Evolutionary conservation across 2,797 vertebrate genomes (phyloP).

Genomic region (Eidolon dupreanum): DNA sequence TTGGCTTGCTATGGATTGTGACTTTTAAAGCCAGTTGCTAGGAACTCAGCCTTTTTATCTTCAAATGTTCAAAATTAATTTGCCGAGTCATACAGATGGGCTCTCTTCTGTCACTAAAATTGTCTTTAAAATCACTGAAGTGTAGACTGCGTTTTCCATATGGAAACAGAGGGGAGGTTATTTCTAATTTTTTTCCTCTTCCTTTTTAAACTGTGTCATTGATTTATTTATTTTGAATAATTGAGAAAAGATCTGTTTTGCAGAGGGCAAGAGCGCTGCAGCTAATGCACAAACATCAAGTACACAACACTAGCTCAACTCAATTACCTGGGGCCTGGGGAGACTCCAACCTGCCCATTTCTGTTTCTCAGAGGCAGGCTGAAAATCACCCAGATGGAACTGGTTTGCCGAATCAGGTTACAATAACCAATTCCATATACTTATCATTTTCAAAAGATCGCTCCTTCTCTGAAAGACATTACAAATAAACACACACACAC

Average conservation of each 20-base stretch:
- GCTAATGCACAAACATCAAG: constrained; percentile 24
- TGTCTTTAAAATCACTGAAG: constrained; percentile 71
- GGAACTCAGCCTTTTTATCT: constrained; percentile 84
- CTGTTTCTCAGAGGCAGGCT: constrained; percentile 47
- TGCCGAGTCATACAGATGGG: constrained; percentile 76
- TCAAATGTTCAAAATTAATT: constrained; percentile 83
- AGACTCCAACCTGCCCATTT: constrained; percentile 15
- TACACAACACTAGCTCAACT: background rate
- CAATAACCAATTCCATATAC: constrained; percentile 61
- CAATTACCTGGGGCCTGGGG: constrained; percentile 28
- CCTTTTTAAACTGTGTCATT: constrained; percentile 31
- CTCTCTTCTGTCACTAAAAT: constrained; percentile 71
- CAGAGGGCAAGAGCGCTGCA: constrained; percentile 44
- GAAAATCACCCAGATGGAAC: constrained; percentile 48
- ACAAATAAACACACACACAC: constrained; percentile 34
- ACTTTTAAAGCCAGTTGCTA: constrained; percentile 84
- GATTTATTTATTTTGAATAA: constrained; percentile 71
- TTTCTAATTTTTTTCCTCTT: background rate
- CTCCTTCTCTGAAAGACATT: constrained; percentile 47
- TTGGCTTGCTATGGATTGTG: constrained; percentile 77
- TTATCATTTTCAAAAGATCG: constrained; percentile 69
- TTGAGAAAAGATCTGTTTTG: constrained; percentile 60
- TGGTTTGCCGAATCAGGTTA: constrained; percentile 66
- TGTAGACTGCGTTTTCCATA: constrained; percentile 57
- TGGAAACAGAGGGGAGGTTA: constrained; percentile 40